Conservation (phyloP, 2,888 invertebrate genomes). For the Drosophila meridiana region DNA sequence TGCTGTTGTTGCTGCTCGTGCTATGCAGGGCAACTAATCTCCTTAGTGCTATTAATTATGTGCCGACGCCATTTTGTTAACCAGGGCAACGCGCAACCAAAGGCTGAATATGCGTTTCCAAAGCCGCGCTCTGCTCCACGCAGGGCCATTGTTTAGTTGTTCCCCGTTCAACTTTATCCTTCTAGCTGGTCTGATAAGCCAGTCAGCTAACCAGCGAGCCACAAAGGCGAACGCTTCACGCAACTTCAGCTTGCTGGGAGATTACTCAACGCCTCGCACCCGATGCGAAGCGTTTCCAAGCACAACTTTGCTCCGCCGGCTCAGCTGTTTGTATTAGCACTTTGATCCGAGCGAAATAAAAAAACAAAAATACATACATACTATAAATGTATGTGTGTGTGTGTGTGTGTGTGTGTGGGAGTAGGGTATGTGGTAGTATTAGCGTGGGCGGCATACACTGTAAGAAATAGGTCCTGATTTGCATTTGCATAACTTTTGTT, state of each 20-base stretch:
- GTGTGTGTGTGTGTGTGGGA: neutral
- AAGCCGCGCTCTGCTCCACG: neutral
- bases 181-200: constrained; percentile 53
- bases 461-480: neutral
- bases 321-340: constrained; percentile 40
- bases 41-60: constrained; percentile 74
- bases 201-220: constrained; percentile 36
- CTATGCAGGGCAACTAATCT: constrained; percentile 67
- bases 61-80: constrained; percentile 67
- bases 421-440: neutral
- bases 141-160: constrained; percentile 24
- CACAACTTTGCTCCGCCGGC: constrained; percentile 23
- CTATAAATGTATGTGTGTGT: neutral
- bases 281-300: neutral
- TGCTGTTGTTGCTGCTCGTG: constrained; percentile 16
- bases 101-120: constrained; percentile 5
- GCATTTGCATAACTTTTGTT: neutral
- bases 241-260: constrained; percentile 47
- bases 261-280: constrained; percentile 26
- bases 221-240: constrained; percentile 47
- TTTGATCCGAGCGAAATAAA: constrained; percentile 29
- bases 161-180: constrained; percentile 51
- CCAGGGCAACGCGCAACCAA: constrained; percentile 21
- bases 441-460: neutral
- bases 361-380: neutral